Base-by-base conservation (phyloP, 2,113 vertebrate genomes). In the Lampris megalopsis region DNA sequence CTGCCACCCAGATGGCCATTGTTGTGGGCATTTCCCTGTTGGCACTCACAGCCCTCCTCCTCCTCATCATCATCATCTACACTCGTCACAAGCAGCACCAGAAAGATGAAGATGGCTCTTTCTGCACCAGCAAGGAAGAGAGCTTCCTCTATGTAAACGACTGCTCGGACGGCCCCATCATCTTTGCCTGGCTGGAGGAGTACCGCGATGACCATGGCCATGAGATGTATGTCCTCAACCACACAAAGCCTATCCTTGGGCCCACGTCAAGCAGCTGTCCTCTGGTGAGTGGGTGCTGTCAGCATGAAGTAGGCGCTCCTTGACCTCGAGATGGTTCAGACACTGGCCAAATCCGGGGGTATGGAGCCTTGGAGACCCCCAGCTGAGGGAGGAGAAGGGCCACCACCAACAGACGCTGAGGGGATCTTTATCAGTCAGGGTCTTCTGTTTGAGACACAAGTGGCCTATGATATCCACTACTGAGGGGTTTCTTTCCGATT, bases 151-250 rank as follows among this genome's bases (percentile, higher is more conserved):
- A 97, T 3, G 94, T 96, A 80, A 96, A 96, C 10, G 96, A 97
- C 92, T 97, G 97, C 84, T 97, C 96, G 0, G 97, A 97, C 0
- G 96, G 96, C 6, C 96, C 97, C 53, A 96, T 95, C 80, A 97
- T 95, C 53, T 97, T 96, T 0, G 97, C 96, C 57, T 96, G 97
- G 91, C 92, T 97, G 50, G 97, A 97, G 75, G 97, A 97, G 79
- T 96, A 96, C 80, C 94, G 96, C 0, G 96, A 95, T 2, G 96
- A 96, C 71, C 90, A 92, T 0, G 96, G 96, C 71, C 96, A 97
- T 3, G 96, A 96, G 83, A 97, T 97, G 96, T 97, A 95, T 2
- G 97, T 97, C 78, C 95, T 97, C 9, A 96, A 97, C 88, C 91
- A 96, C 3, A 94, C 94, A 84, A 96, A 95, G 77, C 94, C 94